These are phyloP conservation scores for Coptodon bakossiorum DNA, from an alignment of 2,113 vertebrate species.

Conservation along the genomic window DNA sequence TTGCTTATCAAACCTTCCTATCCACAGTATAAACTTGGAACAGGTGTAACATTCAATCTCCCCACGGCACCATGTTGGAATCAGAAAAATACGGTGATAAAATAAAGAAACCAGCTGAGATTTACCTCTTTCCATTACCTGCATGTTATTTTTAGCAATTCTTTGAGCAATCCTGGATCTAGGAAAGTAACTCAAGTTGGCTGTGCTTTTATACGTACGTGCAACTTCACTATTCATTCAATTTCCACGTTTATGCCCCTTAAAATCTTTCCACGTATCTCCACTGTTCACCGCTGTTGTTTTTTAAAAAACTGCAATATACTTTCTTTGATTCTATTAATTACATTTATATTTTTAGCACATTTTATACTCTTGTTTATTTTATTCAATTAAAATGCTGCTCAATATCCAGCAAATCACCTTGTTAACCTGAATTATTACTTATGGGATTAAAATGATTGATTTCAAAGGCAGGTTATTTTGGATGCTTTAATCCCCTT, in stretches of 20 bases:
- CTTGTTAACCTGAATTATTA: not conserved
- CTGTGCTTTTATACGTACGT: not conserved
- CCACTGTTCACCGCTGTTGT: not conserved
- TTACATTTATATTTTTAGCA: not conserved
- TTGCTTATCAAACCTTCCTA: slow-evolving; percentile 7
- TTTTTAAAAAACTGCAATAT: not conserved
- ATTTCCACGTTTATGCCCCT: not conserved
- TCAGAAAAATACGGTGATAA: not conserved
- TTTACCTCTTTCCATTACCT: not conserved
- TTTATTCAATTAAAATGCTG: not conserved
- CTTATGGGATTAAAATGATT: not conserved
- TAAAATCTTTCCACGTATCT: not conserved
- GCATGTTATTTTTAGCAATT: slow-evolving; percentile 5
- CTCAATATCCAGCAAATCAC: not conserved
- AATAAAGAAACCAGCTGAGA: slow-evolving; percentile 9
- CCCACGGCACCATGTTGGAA: slow-evolving; percentile 10
- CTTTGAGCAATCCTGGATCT: not conserved
- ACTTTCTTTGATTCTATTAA: not conserved
- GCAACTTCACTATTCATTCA: not conserved
- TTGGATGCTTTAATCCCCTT: not conserved
- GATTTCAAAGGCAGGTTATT: slow-evolving; percentile 5
- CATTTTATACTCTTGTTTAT: not conserved
- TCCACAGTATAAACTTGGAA: slow-evolving; percentile 3
- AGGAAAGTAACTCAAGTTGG: not conserved
- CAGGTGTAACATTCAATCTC: not conserved